phyloP scores from a whole-genome alignment of 2,797 vertebrate genomes.

The Mionectes olivaceus region DNA sequence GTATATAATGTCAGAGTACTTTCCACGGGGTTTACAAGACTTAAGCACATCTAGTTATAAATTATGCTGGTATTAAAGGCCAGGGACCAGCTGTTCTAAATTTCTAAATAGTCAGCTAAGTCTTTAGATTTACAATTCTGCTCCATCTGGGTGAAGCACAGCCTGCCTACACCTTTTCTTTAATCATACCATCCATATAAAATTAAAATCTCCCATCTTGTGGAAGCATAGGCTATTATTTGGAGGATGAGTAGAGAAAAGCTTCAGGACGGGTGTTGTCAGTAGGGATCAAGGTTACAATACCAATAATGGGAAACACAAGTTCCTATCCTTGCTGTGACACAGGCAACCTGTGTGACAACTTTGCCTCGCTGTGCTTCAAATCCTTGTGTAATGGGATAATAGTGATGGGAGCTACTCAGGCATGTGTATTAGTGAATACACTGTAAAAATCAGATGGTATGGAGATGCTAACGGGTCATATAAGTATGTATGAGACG shows the following conservation, averaged over 20 bases:
- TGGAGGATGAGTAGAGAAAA: not conserved
- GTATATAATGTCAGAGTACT: slow-evolving; percentile 57
- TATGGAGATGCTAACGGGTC: not conserved
- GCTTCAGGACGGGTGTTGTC: not conserved
- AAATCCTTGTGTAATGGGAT: not conserved
- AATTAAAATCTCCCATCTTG: not conserved
- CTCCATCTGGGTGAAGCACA: slow-evolving; percentile 44
- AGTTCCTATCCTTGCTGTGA: not conserved
- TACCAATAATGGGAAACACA: not conserved
- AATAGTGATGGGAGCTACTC: not conserved
- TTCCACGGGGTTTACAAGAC: slow-evolving; percentile 52
- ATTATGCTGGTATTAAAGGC: slow-evolving; percentile 63
- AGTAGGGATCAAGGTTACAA: not conserved
- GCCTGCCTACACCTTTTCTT: slow-evolving; percentile 55
- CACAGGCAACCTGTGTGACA: not conserved
- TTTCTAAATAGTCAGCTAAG: slow-evolving; percentile 55
- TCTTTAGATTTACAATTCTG: slow-evolving; percentile 52
- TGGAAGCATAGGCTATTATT: not conserved
- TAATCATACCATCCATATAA: not conserved
- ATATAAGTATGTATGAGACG: not conserved
- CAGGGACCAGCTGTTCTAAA: slow-evolving; percentile 61
- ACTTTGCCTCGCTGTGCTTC: not conserved
- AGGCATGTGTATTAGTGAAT: not conserved
- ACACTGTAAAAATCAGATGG: not conserved
- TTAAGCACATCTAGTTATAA: slow-evolving; percentile 55